Base-by-base conservation (phyloP, 2,113 vertebrate genomes). In the Menura novaehollandiae region DNA sequence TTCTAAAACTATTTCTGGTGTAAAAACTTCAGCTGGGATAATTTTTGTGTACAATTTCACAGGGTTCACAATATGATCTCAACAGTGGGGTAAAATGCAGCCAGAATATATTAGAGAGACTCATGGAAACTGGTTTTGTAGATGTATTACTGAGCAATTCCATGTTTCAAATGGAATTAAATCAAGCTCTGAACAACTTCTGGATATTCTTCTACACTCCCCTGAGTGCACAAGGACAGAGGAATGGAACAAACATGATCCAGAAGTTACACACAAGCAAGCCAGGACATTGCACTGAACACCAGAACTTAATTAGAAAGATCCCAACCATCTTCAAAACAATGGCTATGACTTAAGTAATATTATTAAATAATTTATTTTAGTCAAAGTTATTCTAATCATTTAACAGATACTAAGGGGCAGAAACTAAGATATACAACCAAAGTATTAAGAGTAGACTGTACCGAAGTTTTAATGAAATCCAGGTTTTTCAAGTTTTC, bases 391-490 rank as follows among this genome's bases (percentile, higher is more conserved):
- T 66, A 44, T 24, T 81, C 14, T 35, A 74, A 23, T 60, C 3
- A 62, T 68, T 82, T 90, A 90, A 49, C 39, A 84, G n/a, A n/a
- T n/a, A n/a, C n/a, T n/a, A n/a, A n/a, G n/a, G n/a, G 46, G 24
- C 39, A 79, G 84, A 84, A 35, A 56, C n/a, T 35, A 85, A 92
- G 47, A 35, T n/a, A 68, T 30, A 69, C 13, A 91, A 39, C 5
- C 41, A 21, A 91, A 49, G 20, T 13, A 84, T 49, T 49, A 89
- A 71, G 89, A 30, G 10, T 3, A 95, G 88, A 97, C 93, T 96
- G 55, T 99, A 99, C 99, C 98, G 98, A 98, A 72, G 98, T 99
- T 97, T 98, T 99, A 92, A 99, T 99, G 92, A 98, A 98, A 85
- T 98, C 88, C 95, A 99, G 87, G 89, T 98, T 98, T 97, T 99